These are phyloP conservation scores for Dryocosmus kuriphilus DNA, from an alignment of 2,888 invertebrate species.

Conservation along the genomic window DNA sequence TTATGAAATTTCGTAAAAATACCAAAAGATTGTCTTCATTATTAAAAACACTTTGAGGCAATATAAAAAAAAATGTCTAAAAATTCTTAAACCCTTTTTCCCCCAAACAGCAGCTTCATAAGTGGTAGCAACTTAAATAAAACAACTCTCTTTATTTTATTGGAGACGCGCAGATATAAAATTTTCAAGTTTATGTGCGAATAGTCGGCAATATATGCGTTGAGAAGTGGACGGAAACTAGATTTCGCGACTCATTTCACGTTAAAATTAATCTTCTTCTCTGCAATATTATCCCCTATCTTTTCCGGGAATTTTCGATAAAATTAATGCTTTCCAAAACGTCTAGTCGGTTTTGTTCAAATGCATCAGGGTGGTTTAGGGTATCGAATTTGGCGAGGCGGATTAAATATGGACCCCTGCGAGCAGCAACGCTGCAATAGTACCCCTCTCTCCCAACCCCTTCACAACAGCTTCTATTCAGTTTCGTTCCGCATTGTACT, in stretches of 20 bases:
- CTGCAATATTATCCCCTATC: neutral
- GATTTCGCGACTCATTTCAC: neutral
- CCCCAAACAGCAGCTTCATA: too few relatives aligned
- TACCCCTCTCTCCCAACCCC: neutral
- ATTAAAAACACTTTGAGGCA: too few relatives aligned
- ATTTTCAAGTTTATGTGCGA: neutral
- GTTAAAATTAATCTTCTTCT: neutral
- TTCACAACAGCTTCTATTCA: constrained; percentile 37
- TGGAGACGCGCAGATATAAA: neutral
- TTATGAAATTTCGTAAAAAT: too few relatives aligned
- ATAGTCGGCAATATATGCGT: too few relatives aligned
- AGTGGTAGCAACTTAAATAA: too few relatives aligned
- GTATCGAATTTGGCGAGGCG: constrained; percentile 12
- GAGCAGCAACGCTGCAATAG: constrained; percentile 8
- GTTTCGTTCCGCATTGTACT: constrained; percentile 18
- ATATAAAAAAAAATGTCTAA: too few relatives aligned
- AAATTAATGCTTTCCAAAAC: constrained; percentile 12
- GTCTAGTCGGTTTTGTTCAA: neutral
- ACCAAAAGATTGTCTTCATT: too few relatives aligned
- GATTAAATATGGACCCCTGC: constrained; percentile 35
- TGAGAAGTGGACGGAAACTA: neutral
- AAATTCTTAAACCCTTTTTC: neutral
- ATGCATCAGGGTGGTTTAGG: neutral
- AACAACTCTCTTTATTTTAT: neutral
- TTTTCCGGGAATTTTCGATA: neutral